These are phyloP conservation scores for Sesamia nonagrioides DNA, from an alignment of 1,140 invertebrate species.

Conservation along the genomic window DNA sequence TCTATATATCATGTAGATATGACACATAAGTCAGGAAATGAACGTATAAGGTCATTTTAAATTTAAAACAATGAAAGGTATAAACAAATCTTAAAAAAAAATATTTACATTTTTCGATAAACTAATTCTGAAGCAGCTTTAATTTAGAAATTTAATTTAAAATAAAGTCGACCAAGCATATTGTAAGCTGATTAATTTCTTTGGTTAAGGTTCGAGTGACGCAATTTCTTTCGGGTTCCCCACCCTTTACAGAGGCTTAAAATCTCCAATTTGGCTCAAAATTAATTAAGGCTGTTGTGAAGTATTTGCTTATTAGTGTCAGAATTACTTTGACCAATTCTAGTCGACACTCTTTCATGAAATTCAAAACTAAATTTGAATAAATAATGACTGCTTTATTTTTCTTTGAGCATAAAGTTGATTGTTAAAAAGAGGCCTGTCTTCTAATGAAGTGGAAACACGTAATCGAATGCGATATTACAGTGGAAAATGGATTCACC, in stretches of 20 bases:
- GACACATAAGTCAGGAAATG: no score
- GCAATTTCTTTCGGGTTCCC: conserved; percentile 52
- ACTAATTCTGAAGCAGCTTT: conserved; percentile 6
- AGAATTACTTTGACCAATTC: conserved; percentile 21
- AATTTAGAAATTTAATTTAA: no score
- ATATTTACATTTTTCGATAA: no score
- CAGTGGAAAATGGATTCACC: conserved; percentile 1
- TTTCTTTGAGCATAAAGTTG: neutral
- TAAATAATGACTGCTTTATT: neutral
- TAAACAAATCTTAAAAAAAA: no score
- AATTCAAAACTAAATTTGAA: neutral
- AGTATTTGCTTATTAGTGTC: conserved; percentile 32
- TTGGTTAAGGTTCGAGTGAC: conserved; percentile 35
- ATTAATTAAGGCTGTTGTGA: conserved; percentile 42
- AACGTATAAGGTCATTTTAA: no score
- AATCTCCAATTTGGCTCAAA: conserved; percentile 50
- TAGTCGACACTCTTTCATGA: neutral
- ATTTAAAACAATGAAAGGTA: no score
- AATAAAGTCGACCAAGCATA: conserved; percentile 49
- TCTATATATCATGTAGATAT: no score
- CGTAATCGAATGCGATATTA: conserved; percentile 6
- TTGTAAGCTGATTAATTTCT: conserved; percentile 54
- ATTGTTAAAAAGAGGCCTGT: conserved; percentile 3
- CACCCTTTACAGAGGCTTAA: conserved; percentile 38
- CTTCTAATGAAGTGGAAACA: neutral